Conservation (phyloP, 1,140 invertebrate species). For the Pogonognathellus flavescens region DNA sequence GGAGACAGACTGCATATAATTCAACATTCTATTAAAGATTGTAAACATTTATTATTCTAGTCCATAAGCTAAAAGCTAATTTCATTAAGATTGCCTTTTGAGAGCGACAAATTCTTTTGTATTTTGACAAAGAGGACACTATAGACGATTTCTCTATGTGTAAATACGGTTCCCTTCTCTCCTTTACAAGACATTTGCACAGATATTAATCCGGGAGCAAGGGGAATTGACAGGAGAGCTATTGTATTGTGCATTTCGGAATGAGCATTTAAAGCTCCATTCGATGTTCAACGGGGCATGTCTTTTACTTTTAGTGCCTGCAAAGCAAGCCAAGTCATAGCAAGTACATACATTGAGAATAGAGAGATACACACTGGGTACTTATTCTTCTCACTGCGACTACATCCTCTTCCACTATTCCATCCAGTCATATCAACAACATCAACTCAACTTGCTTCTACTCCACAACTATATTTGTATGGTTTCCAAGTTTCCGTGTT, state of each 20-base stretch:
- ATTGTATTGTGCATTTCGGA: constrained; percentile 45
- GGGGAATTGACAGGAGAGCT: constrained; percentile 44
- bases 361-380: background rate
- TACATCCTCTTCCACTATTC: background rate
- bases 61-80: constrained; percentile 31
- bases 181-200: constrained; percentile 48
- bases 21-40: no score
- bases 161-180: constrained; percentile 21
- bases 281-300: constrained; percentile 45
- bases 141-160: constrained; percentile 19
- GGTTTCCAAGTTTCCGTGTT: constrained; percentile 35
- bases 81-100: constrained; percentile 20
- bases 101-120: constrained; percentile 15
- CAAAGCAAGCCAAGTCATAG: background rate
- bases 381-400: constrained; percentile 22
- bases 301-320: constrained; percentile 46
- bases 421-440: constrained; percentile 30
- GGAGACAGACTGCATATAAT: no score
- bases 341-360: background rate
- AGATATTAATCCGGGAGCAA: constrained; percentile 42
- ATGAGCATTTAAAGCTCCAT: constrained; percentile 48
- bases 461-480: constrained; percentile 39
- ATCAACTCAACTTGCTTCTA: constrained; percentile 24
- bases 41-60: constrained; percentile 33
- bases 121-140: constrained; percentile 10